Conservation (phyloP, 2,113 vertebrate genomes). For the Chaenogobius annularis region DNA sequence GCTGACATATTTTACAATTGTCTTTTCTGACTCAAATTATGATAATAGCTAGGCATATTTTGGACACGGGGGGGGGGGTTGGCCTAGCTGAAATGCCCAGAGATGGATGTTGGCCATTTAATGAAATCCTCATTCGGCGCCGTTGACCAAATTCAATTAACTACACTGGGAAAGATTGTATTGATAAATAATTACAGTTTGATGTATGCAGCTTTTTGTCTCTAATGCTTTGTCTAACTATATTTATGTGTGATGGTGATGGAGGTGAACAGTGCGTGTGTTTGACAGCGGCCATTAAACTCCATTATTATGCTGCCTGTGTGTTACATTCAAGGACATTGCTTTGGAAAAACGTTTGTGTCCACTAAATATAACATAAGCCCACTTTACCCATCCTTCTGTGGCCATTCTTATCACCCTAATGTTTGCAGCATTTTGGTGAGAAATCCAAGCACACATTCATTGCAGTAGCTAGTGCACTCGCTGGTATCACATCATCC, state of each 20-base stretch:
- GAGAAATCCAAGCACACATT: slow-evolving; percentile 66
- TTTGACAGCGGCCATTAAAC: slow-evolving; percentile 23
- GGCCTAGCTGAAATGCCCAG: slow-evolving; percentile 19
- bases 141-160: slow-evolving; percentile 48
- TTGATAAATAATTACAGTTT: slow-evolving; percentile 21
- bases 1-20: slow-evolving; percentile 32
- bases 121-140: slow-evolving; percentile 24
- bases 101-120: background rate
- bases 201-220: slow-evolving; percentile 34
- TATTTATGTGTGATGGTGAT: slow-evolving; percentile 6
- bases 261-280: background rate
- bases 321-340: slow-evolving; percentile 28
- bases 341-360: slow-evolving; percentile 8
- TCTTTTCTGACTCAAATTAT: slow-evolving; percentile 26
- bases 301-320: slow-evolving; percentile 17
- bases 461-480: slow-evolving; percentile 19
- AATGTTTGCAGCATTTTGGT: slow-evolving; percentile 69
- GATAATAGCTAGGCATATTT: slow-evolving; percentile 29
- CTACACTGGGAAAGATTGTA: slow-evolving; percentile 14
- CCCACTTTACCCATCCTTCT: slow-evolving; percentile 23
- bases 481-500: slow-evolving; percentile 47
- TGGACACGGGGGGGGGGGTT: slow-evolving; percentile 24
- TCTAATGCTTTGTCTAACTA: slow-evolving; percentile 12
- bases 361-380: slow-evolving; percentile 6
- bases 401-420: slow-evolving; percentile 36